Conservation (phyloP, 2,888 invertebrate species). For the Synergus laeviventris region DNA sequence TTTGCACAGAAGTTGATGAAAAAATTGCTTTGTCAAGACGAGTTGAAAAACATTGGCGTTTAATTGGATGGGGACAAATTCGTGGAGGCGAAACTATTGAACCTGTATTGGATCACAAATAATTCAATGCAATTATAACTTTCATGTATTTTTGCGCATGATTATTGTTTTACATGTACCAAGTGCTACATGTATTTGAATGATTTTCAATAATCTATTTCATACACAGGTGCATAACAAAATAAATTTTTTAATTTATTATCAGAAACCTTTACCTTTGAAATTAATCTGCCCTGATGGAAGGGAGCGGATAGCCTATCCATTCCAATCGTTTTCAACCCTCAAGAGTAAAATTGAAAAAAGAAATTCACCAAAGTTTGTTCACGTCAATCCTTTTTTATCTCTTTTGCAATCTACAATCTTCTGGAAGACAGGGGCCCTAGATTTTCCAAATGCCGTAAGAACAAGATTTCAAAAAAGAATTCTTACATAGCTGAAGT, state of each 20-base stretch:
- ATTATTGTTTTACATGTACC: background rate
- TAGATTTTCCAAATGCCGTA: no score
- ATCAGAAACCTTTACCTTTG: background rate
- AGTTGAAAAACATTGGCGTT: slow-evolving; percentile 99
- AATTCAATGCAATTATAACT: slow-evolving; percentile 43
- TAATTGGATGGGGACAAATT: slow-evolving; percentile 99
- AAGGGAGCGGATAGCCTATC: no score
- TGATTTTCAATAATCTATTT: background rate
- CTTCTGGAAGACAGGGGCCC: no score
- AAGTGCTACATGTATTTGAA: background rate
- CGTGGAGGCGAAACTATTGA: slow-evolving; percentile 97
- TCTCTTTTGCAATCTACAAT: no score
- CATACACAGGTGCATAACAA: background rate
- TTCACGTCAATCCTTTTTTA: no score
- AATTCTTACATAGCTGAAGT: background rate
- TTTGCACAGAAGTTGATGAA: slow-evolving; percentile 98
- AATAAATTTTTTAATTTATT: background rate
- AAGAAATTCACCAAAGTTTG: no score
- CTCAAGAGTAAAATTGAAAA: no score
- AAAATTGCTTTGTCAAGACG: slow-evolving; percentile 99
- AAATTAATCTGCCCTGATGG: no score
- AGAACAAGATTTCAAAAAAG: no score
- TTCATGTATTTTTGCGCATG: background rate
- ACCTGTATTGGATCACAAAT: slow-evolving; percentile 80
- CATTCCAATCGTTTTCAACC: no score